Percentiles rank a stretch among this genome's conserved stretches.
Conservation (phyloP, 2,113 vertebrate genomes). For the Gnathonemus longibarbis region DNA sequence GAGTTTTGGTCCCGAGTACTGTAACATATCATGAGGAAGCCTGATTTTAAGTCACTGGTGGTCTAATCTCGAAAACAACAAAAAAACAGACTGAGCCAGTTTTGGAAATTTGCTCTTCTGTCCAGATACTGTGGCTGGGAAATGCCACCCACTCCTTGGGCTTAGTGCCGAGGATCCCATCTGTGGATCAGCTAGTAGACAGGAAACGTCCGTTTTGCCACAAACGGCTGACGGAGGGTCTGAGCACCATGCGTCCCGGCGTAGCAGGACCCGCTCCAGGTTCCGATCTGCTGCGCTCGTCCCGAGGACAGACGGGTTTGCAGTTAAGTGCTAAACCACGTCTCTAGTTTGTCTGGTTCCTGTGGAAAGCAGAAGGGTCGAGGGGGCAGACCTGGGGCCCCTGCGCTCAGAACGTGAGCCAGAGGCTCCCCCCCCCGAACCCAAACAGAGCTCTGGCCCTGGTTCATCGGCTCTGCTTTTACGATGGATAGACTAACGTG, state of each 20-base stretch:
- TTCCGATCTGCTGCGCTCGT: slow-evolving; percentile 4
- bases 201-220: neutral
- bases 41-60: neutral
- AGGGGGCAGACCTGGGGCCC: slow-evolving; percentile 27
- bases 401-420: slow-evolving; percentile 15
- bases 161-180: neutral
- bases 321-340: slow-evolving; percentile 38
- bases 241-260: slow-evolving; percentile 21
- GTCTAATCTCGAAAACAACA: neutral
- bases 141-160: neutral
- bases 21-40: neutral
- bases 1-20: neutral
- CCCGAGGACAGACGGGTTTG: slow-evolving; percentile 49
- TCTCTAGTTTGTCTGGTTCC: slow-evolving; percentile 31
- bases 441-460: slow-evolving; percentile 17
- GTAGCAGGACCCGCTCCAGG: slow-evolving; percentile 23
- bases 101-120: neutral
- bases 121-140: slow-evolving; percentile 25
- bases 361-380: slow-evolving; percentile 25
- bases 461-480: slow-evolving; percentile 43
- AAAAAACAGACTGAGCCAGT: neutral
- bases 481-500: slow-evolving; percentile 41
- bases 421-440: slow-evolving; percentile 14
- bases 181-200: neutral
- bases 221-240: slow-evolving; percentile 24